phyloP scores from a whole-genome alignment of 2,113 vertebrate genomes.

The Zingel zingel region DNA sequence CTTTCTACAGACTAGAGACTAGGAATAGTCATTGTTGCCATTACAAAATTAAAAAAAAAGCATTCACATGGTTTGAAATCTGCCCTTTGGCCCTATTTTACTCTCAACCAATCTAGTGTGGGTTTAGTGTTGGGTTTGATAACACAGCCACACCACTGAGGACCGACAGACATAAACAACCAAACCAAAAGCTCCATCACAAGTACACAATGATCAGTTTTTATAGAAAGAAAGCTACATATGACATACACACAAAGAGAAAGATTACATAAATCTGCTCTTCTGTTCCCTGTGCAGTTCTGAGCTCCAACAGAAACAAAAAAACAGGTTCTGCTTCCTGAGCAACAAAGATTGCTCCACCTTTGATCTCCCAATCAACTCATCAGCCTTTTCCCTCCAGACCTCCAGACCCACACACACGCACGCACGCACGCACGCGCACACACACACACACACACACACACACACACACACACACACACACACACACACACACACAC shows the following conservation, averaged over 20 bases:
- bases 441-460: slow-evolving; percentile 18
- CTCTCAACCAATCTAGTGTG: no score
- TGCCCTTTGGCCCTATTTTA: no score
- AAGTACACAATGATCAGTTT: background rate
- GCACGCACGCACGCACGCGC: slow-evolving; percentile 17
- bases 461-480: slow-evolving; percentile 23
- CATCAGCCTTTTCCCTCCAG: slow-evolving; percentile 32
- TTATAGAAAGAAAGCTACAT: slow-evolving; percentile 18
- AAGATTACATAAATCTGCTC: slow-evolving; percentile 18
- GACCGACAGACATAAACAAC: background rate
- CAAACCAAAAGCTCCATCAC: slow-evolving; percentile 24
- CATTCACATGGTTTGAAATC: no score
- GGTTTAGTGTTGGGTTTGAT: no score
- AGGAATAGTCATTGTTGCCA: background rate
- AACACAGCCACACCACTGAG: no score
- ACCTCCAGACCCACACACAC: slow-evolving; percentile 27
- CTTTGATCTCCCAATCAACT: slow-evolving; percentile 69
- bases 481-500: background rate
- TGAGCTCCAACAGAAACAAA: slow-evolving; percentile 39
- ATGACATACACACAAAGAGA: background rate
- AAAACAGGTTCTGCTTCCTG: background rate
- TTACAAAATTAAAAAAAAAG: background rate
- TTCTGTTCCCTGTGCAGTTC: slow-evolving; percentile 4
- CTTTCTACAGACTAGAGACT: background rate
- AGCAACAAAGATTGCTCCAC: slow-evolving; percentile 3